phyloP scores from a whole-genome alignment of 2,888 invertebrate species.

The Heliconius cydno region DNA sequence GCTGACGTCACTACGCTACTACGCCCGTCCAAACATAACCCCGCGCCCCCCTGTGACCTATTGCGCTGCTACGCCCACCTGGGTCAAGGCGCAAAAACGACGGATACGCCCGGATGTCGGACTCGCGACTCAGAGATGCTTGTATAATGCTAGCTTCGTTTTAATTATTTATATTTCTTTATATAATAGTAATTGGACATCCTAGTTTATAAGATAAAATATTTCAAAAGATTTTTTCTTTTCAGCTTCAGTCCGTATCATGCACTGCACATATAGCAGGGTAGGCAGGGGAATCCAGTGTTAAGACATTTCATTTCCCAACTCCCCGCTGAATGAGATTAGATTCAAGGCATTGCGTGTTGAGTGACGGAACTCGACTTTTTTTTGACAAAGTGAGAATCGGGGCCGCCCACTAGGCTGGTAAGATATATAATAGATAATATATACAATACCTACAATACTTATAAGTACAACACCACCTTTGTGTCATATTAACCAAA shows the following conservation, averaged over 20 bases:
- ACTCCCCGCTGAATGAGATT: not conserved
- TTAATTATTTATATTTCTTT: not conserved
- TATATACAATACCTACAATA: no score
- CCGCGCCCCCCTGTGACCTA: slow-evolving; percentile 74
- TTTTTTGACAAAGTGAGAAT: no score
- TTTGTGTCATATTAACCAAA: no score
- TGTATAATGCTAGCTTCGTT: not conserved
- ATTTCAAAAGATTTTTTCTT: no score
- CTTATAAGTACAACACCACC: no score
- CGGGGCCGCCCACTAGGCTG: no score
- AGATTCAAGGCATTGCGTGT: not conserved
- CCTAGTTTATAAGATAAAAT: no score
- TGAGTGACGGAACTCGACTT: not conserved
- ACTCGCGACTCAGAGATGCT: not conserved
- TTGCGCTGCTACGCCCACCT: slow-evolving; percentile 77
- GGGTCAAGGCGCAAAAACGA: slow-evolving; percentile 79
- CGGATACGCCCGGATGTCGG: slow-evolving; percentile 59
- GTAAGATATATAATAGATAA: no score
- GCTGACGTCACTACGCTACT: slow-evolving; percentile 82
- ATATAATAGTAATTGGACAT: no score
- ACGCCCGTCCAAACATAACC: slow-evolving; percentile 79
- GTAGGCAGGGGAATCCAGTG: not conserved
- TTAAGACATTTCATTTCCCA: not conserved
- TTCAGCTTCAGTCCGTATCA: not conserved
- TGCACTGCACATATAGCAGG: not conserved